These are phyloP conservation scores for Geotrupes spiniger DNA, from an alignment of 2,888 invertebrate species.

Conservation along the genomic window DNA sequence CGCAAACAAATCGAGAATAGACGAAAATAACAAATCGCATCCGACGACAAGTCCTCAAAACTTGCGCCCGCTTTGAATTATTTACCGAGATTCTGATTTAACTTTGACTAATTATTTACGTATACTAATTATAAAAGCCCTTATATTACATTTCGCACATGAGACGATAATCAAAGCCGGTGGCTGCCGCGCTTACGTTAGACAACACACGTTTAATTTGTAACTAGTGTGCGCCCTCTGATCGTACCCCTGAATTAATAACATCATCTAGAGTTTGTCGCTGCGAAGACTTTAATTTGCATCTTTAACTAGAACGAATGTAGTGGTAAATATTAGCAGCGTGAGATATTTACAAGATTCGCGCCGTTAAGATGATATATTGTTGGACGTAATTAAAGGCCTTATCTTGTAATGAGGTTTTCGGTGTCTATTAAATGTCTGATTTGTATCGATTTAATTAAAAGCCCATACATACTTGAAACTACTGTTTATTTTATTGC, in stretches of 20 bases:
- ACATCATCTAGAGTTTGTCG: slow-evolving; percentile 4
- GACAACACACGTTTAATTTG: slow-evolving; percentile 5
- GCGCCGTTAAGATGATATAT: slow-evolving; percentile 4
- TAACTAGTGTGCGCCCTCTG: slow-evolving; percentile 6
- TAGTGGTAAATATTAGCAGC: slow-evolving; percentile 1
- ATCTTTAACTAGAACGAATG: slow-evolving; percentile 1
- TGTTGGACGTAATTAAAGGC: slow-evolving; percentile 1
- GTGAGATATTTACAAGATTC: slow-evolving; percentile 1
- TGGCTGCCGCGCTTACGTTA: slow-evolving; percentile 3
- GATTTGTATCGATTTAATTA: slow-evolving; percentile 7
- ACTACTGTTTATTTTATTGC: no score
- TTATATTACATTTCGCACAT: no score
- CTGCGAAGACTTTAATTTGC: slow-evolving; percentile 6
- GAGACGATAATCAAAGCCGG: no score
- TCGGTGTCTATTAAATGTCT: not conserved
- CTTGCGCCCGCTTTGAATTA: no score
- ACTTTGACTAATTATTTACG: no score
- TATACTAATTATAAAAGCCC: no score
- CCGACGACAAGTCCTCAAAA: no score
- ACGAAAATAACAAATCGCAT: no score
- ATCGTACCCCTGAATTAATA: slow-evolving; percentile 4
- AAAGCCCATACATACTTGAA: slow-evolving; percentile 6
- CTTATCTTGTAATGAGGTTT: slow-evolving; percentile 6
- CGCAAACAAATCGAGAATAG: no score
- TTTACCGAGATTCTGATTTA: no score